Base-by-base conservation (phyloP, 1,140 invertebrate genomes). In the Antheraea mylitta region DNA sequence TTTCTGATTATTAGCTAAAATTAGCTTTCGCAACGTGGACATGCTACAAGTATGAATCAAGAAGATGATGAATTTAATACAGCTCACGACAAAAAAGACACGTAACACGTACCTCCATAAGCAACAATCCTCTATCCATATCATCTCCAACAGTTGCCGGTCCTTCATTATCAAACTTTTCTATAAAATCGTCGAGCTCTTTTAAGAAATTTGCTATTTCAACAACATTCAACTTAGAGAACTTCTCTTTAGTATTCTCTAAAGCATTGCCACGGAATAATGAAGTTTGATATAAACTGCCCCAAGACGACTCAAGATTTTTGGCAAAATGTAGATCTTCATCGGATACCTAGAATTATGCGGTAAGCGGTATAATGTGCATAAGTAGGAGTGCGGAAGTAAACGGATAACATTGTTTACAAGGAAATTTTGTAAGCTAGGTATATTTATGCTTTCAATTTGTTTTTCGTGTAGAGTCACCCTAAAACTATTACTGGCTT, bases 131-230 rank as follows among this genome's bases (percentile, higher is more conserved):
- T 68, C 89, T 89, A 53, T 98, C 96, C 73, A 98, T 91, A 85
- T 98, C 94, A 13, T 95, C 89, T 0, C 95, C 96, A 37, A 97
- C 95, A 60, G 95, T 94, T 6, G 95, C 96, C 0, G 97, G 97
- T 0, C 97, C 97, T 75, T 96, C 93, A 0, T 78, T 81, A 69
- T 96, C 93, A 80, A 96, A 98, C 80, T 95, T 94, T 70, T 95
- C 93, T 0, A 96, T 93, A 85, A 98, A 98, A 0, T 93, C 91
- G 9, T 90, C 88, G 36, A 97, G 85, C 76, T 95, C 94, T 13
- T 91, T 84, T 22, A 93, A 89, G 92, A 98, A 98, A 11, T 94
- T 93, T 16, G 93, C 89, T 73, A 98, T 97, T 86, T 97, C 95
- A 0, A 93, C 86, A 30, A 95, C 83, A 37, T 96, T 97, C 76